phyloP scores from a whole-genome alignment of 2,888 invertebrate genomes.

The Cheilosia vernalis region DNA sequence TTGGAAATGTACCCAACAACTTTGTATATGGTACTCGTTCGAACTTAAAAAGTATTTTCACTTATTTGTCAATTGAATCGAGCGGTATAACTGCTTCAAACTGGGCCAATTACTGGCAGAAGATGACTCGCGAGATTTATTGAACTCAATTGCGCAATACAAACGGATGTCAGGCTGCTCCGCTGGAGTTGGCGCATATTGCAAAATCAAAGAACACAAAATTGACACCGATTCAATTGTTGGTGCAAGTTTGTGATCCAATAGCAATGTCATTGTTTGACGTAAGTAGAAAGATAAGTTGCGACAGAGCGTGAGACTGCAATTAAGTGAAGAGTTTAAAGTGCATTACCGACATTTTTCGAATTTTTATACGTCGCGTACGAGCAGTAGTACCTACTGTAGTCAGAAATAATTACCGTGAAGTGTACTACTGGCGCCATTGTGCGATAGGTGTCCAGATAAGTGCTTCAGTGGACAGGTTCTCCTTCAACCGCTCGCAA shows the following conservation, averaged over 20 bases:
- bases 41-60: constrained; percentile 19
- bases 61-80: constrained; percentile 19
- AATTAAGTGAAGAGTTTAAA: background rate
- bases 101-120: constrained; percentile 40
- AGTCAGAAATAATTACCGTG: background rate
- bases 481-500: too few relatives aligned
- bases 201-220: constrained; percentile 28
- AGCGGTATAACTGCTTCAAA: constrained; percentile 25
- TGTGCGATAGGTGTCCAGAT: too few relatives aligned
- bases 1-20: constrained; percentile 35
- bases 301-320: background rate
- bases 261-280: background rate
- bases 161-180: background rate
- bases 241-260: constrained; percentile 16
- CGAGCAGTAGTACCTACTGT: background rate
- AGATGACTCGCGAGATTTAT: constrained; percentile 28
- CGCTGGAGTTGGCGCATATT: constrained; percentile 13
- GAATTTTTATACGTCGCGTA: background rate
- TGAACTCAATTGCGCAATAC: constrained; percentile 19
- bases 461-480: too few relatives aligned
- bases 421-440: background rate
- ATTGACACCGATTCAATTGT: constrained; percentile 27
- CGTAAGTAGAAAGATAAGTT: constrained; percentile 7
- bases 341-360: background rate
- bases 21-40: constrained; percentile 17